Evolutionary conservation across 2,113 vertebrate species (phyloP).

Genomic region (Donacobius atricapilla): DNA sequence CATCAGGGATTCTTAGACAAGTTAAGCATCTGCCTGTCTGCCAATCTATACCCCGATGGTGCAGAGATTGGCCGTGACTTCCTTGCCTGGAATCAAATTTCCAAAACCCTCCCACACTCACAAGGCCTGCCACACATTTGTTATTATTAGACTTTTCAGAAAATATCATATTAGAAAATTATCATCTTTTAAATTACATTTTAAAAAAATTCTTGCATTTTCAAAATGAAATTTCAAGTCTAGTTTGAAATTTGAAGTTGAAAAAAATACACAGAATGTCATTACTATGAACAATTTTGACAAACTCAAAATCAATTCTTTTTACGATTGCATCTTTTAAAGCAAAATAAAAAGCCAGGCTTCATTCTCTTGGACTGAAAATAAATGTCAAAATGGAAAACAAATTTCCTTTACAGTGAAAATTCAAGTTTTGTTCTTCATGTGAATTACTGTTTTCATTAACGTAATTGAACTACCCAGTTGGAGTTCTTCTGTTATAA

Average conservation of each 20-base stretch:
- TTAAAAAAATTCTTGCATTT: neutral
- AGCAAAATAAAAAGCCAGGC: neutral
- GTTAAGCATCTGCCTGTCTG: rapidly evolving
- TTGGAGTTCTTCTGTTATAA: neutral
- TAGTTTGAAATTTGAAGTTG: neutral
- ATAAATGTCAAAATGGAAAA: neutral
- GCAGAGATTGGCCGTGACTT: neutral
- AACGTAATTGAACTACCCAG: neutral
- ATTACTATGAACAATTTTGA: neutral
- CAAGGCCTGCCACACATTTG: neutral
- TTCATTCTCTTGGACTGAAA: neutral
- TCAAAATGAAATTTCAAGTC: neutral
- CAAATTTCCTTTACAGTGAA: neutral
- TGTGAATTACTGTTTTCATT: neutral
- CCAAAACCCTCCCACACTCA: neutral
- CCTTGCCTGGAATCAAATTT: neutral
- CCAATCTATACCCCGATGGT: rapidly evolving
- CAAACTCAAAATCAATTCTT: neutral
- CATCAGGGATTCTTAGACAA: neutral
- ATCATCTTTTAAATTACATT: neutral
- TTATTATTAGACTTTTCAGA: neutral
- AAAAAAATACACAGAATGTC: neutral
- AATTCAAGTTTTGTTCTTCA: neutral
- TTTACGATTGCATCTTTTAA: neutral
- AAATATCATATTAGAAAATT: neutral